Base-by-base conservation (phyloP, 2,113 vertebrate genomes). In the Pipra filicauda region DNA sequence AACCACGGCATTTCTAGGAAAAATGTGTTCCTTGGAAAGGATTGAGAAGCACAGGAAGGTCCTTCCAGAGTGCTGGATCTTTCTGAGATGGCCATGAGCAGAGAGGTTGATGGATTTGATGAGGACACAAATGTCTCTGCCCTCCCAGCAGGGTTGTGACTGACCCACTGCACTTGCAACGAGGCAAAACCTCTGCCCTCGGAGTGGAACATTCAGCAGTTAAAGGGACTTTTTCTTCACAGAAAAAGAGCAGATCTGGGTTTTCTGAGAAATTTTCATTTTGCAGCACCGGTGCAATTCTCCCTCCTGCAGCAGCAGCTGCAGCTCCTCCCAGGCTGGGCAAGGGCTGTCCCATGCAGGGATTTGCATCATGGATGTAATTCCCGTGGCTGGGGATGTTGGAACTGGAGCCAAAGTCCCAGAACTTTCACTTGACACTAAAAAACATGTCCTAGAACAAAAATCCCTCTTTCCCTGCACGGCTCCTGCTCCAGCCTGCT, bases 71-170 rank as follows among this genome's bases (percentile, higher is more conserved):
- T 3, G 15, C 73, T 71, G 74, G 35, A 16, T 51, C 21, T 61
- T 76, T 31, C 72, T 24, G 18, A 62, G 54, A 14, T 24, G 41
- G 20, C 41, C 31, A 46, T n/a, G 52, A 65, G 54, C 51, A 61
- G 49, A 3, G 3, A 14, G 58, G 30, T 16, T 51, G 35, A 49
- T 66, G 58, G 31, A 7, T 55, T 17, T 65, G 44, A 24, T 15
- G 19, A 52, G 19, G 43, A 30, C 37, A 71, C 33, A 86, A 44
- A 55, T n/a, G 8, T 1, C 28, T 54, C 21, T 70, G 55, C 37
- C 46, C 55, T 41, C 15, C 3, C 8, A 14, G 30, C 13, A 1
- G 0, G 1, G 54, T 69, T 0, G 0, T 9, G 41, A 67, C 28
- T 8, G 21, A 58, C n/a, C 58, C 35, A 2, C 0, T 23, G 78